Percentiles rank a stretch among this genome's conserved stretches.
Evolutionary conservation across 2,888 invertebrate genomes (phyloP).

Genomic region (Adelphocoris suturalis): DNA sequence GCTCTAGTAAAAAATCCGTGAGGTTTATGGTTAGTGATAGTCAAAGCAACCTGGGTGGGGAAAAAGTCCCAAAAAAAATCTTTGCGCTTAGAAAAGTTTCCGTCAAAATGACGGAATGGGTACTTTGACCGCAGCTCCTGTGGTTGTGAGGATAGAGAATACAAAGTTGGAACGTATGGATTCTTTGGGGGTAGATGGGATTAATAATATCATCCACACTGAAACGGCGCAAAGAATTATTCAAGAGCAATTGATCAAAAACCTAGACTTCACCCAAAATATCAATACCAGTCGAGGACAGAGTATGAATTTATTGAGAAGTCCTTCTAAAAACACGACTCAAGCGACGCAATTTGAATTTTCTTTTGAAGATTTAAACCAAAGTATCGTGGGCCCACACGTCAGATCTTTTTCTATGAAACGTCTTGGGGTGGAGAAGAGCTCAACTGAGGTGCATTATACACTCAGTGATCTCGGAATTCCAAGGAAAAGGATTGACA

Average conservation of each 20-base stretch:
- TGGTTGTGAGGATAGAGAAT: neutral
- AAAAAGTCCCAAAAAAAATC: conserved; percentile 19
- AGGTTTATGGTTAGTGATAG: conserved; percentile 4
- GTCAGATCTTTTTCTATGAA: neutral
- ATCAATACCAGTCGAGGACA: neutral
- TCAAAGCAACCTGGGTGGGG: no score
- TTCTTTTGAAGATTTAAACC: no score
- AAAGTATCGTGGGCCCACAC: no score
- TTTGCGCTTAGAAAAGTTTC: neutral
- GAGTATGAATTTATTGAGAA: no score
- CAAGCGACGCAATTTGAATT: no score
- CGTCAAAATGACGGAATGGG: neutral
- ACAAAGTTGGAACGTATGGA: neutral
- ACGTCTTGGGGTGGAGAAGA: neutral
- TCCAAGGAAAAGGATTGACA: neutral
- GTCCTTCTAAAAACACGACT: no score
- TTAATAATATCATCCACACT: neutral
- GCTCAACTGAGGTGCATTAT: no score
- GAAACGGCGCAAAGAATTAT: neutral
- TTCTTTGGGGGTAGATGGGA: neutral
- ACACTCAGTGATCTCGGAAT: neutral
- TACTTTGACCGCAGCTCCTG: neutral
- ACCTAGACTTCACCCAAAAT: neutral
- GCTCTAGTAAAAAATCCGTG: conserved; percentile 38
- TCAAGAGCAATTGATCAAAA: neutral